Conservation (phyloP, 2,888 invertebrate species). For the Saturnia pavonia region DNA sequence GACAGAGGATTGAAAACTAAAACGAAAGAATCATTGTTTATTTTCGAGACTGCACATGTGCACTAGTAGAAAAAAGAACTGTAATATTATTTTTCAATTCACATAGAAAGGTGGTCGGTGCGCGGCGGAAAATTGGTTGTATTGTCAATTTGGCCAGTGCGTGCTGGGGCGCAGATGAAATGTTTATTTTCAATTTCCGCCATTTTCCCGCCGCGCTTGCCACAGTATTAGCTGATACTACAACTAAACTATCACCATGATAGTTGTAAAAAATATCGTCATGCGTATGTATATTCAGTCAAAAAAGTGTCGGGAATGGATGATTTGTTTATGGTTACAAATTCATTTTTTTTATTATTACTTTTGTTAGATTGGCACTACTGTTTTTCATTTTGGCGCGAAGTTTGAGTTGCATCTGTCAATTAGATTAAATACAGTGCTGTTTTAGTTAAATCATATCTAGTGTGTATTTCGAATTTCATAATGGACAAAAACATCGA, state of each 20-base stretch:
- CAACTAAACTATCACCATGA: conserved; percentile 52
- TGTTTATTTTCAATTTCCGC: conserved; percentile 82
- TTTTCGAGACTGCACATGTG: conserved; percentile 73
- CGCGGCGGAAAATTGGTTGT: conserved; percentile 80
- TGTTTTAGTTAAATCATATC: no score
- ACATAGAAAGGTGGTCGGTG: conserved; percentile 80
- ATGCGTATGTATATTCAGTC: no score
- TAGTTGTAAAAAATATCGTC: conserved; percentile 40
- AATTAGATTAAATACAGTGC: no score
- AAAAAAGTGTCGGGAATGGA: no score
- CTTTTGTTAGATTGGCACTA: no score
- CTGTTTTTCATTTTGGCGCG: no score
- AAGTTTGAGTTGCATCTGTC: no score
- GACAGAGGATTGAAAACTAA: conserved; percentile 27
- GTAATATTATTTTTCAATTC: conserved; percentile 82
- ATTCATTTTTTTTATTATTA: no score
- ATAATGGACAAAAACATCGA: no score
- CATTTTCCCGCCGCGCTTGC: conserved; percentile 74
- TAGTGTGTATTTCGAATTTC: no score
- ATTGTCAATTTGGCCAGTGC: conserved; percentile 82
- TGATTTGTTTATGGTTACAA: no score
- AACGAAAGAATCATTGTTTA: conserved; percentile 65
- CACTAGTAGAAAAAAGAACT: conserved; percentile 65
- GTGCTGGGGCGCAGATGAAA: conserved; percentile 78
- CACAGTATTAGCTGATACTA: conserved; percentile 72